Conservation (phyloP, 2,888 invertebrate species). For the Drosophila prostipennis region DNA sequence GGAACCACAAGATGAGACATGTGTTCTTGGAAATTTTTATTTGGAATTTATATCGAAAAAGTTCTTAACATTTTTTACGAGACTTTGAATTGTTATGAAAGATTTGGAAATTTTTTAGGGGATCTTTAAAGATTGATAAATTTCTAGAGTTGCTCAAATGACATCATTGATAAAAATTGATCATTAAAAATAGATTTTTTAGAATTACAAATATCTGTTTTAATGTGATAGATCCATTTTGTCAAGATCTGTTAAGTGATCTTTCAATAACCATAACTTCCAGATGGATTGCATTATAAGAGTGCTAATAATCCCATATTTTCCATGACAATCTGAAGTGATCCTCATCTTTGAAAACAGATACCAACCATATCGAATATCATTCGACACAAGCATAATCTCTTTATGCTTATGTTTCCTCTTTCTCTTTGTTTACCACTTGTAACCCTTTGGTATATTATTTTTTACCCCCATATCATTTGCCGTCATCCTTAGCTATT, state of each 20-base stretch:
- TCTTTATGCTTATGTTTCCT: constrained; percentile 27
- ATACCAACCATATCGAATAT: constrained; percentile 46
- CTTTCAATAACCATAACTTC: not conserved
- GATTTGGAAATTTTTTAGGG: not conserved
- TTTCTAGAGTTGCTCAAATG: not conserved
- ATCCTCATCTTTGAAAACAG: constrained; percentile 3
- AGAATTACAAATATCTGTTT: no score
- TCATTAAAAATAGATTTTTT: no score
- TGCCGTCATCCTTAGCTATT: constrained; percentile 33
- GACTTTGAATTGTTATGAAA: constrained; percentile 22
- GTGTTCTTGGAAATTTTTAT: constrained; percentile 12
- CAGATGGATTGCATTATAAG: constrained; percentile 11
- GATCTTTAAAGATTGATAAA: not conserved
- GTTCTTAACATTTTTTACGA: constrained; percentile 27
- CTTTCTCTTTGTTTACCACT: constrained; percentile 50
- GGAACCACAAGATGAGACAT: constrained; percentile 23
- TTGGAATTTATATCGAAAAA: constrained; percentile 12
- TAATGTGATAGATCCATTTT: constrained; percentile 1
- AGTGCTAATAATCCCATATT: constrained; percentile 4
- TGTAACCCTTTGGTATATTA: constrained; percentile 35
- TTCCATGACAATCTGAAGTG: constrained; percentile 21
- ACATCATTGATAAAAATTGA: no score
- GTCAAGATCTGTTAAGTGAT: not conserved
- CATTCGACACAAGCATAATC: constrained; percentile 42
- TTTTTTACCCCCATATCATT: constrained; percentile 9